phyloP scores from a whole-genome alignment of 2,113 vertebrate species.

The Coracopsis vasa region DNA sequence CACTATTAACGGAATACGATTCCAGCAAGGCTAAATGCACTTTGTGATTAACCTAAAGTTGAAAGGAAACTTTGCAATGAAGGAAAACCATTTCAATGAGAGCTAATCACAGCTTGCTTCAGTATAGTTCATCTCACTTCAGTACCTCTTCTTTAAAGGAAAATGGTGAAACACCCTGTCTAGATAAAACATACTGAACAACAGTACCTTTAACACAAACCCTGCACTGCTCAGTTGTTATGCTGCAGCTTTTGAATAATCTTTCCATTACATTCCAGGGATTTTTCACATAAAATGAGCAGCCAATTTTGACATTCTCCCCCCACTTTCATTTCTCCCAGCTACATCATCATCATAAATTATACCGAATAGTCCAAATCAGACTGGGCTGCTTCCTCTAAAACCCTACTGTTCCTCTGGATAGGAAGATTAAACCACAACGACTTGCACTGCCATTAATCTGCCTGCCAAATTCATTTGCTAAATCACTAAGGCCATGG shows the following conservation, averaged over 20 bases:
- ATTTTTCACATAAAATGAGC: background rate
- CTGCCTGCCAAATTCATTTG: background rate
- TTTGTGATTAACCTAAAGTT: slow-evolving; percentile 65
- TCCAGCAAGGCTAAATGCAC: slow-evolving; percentile 72
- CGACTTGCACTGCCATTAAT: background rate
- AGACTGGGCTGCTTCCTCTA: background rate
- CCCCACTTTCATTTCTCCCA: background rate
- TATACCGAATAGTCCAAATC: background rate
- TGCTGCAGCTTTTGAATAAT: background rate
- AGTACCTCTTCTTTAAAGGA: background rate
- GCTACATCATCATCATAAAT: background rate
- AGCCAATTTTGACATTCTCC: background rate
- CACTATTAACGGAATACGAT: slow-evolving; percentile 57
- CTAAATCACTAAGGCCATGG: background rate
- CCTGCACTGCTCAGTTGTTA: background rate
- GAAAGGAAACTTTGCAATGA: slow-evolving; percentile 5
- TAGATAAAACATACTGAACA: background rate
- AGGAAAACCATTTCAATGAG: background rate
- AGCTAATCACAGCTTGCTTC: background rate
- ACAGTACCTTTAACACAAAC: background rate
- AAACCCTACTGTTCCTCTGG: background rate
- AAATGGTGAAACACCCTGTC: background rate
- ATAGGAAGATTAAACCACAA: background rate
- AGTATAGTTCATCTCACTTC: background rate
- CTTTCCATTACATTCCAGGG: background rate